Evolutionary conservation across 2,888 invertebrate genomes (phyloP).

Genomic region (Drosophila eohydei): DNA sequence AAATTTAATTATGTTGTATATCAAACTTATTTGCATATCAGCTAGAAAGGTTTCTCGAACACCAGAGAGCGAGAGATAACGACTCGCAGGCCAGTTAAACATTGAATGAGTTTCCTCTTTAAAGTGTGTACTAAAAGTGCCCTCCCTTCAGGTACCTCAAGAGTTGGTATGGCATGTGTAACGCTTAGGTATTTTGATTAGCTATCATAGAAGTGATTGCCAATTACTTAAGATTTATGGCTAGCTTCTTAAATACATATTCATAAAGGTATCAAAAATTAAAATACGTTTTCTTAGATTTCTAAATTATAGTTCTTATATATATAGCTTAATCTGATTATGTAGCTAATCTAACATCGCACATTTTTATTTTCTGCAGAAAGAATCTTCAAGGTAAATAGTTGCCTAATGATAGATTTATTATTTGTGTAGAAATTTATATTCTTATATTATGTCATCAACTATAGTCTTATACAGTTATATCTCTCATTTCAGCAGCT

Average conservation of each 20-base stretch:
- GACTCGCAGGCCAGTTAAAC: constrained; percentile 24
- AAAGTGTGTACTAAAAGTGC: constrained; percentile 9
- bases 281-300: too few relatives aligned
- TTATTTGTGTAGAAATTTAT: too few relatives aligned
- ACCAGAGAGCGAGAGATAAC: constrained; percentile 35
- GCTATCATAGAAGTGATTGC: too few relatives aligned
- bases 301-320: too few relatives aligned
- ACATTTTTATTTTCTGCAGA: background rate
- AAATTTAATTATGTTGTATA: constrained; percentile 83
- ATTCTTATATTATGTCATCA: too few relatives aligned
- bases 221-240: too few relatives aligned
- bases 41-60: constrained; percentile 48
- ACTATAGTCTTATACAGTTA: background rate
- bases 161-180: background rate
- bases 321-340: too few relatives aligned
- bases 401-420: too few relatives aligned
- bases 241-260: too few relatives aligned
- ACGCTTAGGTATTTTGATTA: background rate
- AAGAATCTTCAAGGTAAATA: background rate
- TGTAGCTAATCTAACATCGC: too few relatives aligned
- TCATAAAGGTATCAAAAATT: too few relatives aligned
- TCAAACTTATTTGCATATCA: constrained; percentile 76
- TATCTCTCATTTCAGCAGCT: background rate
- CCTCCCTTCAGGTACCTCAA: background rate
- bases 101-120: constrained; percentile 35